Evolutionary conservation across 2,888 invertebrate species (phyloP).

Genomic region (Cosmia pyralina): DNA sequence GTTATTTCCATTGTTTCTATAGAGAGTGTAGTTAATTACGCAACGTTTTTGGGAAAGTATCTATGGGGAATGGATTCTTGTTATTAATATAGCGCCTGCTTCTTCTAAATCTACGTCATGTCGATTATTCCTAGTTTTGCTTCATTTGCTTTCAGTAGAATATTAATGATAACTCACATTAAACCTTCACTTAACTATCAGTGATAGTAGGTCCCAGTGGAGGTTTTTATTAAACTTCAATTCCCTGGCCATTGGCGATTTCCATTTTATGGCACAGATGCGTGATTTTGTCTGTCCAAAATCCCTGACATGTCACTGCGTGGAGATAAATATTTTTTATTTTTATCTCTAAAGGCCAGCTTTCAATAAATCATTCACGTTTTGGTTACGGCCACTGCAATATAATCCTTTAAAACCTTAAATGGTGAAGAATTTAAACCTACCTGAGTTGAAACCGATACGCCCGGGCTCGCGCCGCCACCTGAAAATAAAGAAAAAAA

Average conservation of each 20-base stretch:
- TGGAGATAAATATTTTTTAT: slow-evolving; percentile 16
- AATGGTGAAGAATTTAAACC: slow-evolving; percentile 55
- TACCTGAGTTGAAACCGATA: slow-evolving; percentile 88
- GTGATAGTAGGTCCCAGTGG: not conserved
- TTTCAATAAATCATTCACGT: slow-evolving; percentile 53
- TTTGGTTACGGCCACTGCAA: slow-evolving; percentile 42
- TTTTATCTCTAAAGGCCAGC: slow-evolving; percentile 12
- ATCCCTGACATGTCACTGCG: not conserved
- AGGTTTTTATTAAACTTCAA: not conserved
- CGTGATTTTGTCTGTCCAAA: not conserved
- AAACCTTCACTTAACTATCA: not conserved
- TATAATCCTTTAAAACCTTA: slow-evolving; percentile 53
- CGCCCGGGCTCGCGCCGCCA: slow-evolving; percentile 79
- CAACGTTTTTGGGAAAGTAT: not conserved
- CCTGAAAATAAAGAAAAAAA: slow-evolving; percentile 76
- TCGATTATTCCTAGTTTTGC: not conserved
- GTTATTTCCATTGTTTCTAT: not conserved
- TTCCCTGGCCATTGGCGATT: not conserved
- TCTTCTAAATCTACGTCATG: not conserved
- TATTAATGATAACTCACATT: not conserved
- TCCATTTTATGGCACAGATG: not conserved
- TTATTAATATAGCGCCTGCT: not conserved
- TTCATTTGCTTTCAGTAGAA: not conserved
- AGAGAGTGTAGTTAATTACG: not conserved
- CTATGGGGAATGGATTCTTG: not conserved